These are phyloP conservation scores for Chaetophractus vellerosus DNA, from an alignment of 2,797 vertebrate genomes.

Conservation along the genomic window DNA sequence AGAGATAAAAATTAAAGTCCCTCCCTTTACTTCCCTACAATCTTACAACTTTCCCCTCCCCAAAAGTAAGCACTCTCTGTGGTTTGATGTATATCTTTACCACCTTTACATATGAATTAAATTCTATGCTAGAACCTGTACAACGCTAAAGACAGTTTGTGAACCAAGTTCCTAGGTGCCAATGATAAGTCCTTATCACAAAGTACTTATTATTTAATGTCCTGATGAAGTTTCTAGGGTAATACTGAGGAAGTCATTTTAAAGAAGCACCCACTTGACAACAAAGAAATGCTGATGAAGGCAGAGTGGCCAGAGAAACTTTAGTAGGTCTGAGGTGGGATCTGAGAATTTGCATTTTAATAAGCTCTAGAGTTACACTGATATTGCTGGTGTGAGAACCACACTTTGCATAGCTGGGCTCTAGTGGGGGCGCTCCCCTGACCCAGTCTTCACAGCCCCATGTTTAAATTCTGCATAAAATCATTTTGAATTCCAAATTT, in stretches of 20 bases:
- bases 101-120: not conserved
- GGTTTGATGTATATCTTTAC: not conserved
- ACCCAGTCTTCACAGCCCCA: not conserved
- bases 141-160: not conserved
- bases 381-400: not conserved
- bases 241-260: slow-evolving; percentile 25
- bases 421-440: too few species aligned
- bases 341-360: not conserved
- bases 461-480: not conserved
- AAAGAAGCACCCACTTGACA: not conserved
- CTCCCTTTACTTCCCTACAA: not conserved
- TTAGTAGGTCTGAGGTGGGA: not conserved
- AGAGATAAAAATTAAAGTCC: not conserved
- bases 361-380: not conserved
- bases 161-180: not conserved
- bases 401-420: not conserved
- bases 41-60: too few species aligned
- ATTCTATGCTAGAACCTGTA: not conserved
- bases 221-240: not conserved
- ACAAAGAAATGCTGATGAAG: not conserved
- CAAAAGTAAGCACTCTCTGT: not conserved
- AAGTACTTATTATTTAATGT: not conserved
- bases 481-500: slow-evolving; percentile 1
- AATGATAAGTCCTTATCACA: not conserved
- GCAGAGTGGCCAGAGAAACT: not conserved